Conservation (phyloP, 2,888 invertebrate species). For the Galerucella pusilla region DNA sequence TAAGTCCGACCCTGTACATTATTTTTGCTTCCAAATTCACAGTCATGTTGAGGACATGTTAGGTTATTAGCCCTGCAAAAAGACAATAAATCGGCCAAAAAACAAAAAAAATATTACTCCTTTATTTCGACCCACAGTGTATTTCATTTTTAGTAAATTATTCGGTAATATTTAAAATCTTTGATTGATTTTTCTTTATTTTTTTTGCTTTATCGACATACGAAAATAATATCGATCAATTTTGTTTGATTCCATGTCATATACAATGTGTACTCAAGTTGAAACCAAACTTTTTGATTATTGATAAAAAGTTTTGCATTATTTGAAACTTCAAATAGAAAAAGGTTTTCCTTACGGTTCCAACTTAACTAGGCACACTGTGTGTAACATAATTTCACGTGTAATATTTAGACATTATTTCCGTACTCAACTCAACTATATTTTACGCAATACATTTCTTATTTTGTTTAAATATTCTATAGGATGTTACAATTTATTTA, state of each 20-base stretch:
- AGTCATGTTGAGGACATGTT: too few relatives aligned
- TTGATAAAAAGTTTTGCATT: too few relatives aligned
- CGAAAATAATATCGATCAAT: slow-evolving; percentile 36
- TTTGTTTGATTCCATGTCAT: slow-evolving; percentile 12
- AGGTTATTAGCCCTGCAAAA: too few relatives aligned
- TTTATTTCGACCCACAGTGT: not conserved
- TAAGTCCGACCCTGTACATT: too few relatives aligned
- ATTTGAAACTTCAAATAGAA: not conserved
- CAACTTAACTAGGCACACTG: too few relatives aligned
- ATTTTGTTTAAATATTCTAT: slow-evolving; percentile 20
- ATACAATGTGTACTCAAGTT: too few relatives aligned
- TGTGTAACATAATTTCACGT: too few relatives aligned
- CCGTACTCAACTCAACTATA: slow-evolving; percentile 17
- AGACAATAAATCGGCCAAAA: too few relatives aligned
- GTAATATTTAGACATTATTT: not conserved
- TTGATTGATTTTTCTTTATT: slow-evolving; percentile 39
- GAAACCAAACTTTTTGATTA: too few relatives aligned
- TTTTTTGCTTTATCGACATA: slow-evolving; percentile 10
- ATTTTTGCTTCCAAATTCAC: too few relatives aligned
- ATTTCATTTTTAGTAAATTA: slow-evolving; percentile 39
- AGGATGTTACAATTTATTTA: slow-evolving; percentile 5
- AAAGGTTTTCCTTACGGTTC: too few relatives aligned
- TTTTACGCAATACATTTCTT: slow-evolving; percentile 45
- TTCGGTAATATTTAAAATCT: slow-evolving; percentile 44
- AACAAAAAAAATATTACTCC: too few relatives aligned